Evolutionary conservation across 2,888 invertebrate genomes (phyloP), one percentile per base, ranked within the genome.

Genomic region (Parelbella ahira): DNA sequence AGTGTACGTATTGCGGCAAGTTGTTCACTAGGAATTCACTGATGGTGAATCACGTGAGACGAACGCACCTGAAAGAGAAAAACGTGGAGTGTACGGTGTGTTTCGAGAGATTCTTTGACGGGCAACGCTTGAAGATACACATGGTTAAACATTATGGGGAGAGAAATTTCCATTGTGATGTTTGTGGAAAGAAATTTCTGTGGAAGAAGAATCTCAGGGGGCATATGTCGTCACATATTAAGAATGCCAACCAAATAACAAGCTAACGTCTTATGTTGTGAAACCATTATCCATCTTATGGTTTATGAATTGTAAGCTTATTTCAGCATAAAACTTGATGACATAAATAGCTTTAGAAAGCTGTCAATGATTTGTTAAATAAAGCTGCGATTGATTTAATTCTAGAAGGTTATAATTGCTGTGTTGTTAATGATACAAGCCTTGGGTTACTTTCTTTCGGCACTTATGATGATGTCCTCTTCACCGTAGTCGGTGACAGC

Each of bases 121-220:
- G 54, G 1, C 65, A 64, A 9, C 60, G 73, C 2, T 45, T 84
- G 20, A 82, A 68, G 48, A 64, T 61, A 49, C 90, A 89, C 39
- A 82, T 84, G 68, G 74, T 81, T 4, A 79, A 78, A 37, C 90
- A 89, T 51, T 72, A 78, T 2, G 86, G 86, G 1, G 88, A 88
- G 8, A 76, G 82, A 2, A 81, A 81, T 13, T 89, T 88, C 44
- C 82, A 89, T 36, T 91, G 91, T 44, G 89, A 90, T 45, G 65
- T 89, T 7, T 91, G 91, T 47, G 86, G 88, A 0, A 89, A 88
- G 51, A 89, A 84, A 60, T 88, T 90, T 47, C 70, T 88, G 0
- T 89, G 89, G 60, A 89, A 89, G 56, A 90, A 89, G 37, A 89
- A 90, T 49, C 63, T 91, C 13, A 83, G 82, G 15, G 87, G 84